Percentiles rank a stretch among this genome's conserved stretches.
phyloP scores from a whole-genome alignment of 30 jellyfish, hydroid and myxozoan species.

The Mastigias papua region DNA sequence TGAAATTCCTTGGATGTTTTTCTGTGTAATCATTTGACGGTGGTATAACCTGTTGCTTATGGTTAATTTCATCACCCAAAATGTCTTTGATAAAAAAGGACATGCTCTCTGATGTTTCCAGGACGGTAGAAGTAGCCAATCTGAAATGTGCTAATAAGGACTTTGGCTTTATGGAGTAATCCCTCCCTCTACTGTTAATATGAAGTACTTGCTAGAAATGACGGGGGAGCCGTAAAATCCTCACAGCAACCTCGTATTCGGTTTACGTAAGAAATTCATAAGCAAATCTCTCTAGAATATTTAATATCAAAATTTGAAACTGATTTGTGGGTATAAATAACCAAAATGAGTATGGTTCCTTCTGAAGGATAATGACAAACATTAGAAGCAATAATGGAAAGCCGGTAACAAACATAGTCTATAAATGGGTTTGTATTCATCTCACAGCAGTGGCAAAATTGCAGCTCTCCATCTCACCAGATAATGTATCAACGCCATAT shows the following conservation, averaged over 20 bases:
- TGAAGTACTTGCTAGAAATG: conserved; percentile 13
- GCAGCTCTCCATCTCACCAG: too few relatives aligned
- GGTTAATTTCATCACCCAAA: conserved; percentile 48
- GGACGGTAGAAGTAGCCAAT: conserved; percentile 20
- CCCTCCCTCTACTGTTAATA: conserved; percentile 41
- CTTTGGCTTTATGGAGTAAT: conserved; percentile 24
- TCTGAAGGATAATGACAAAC: too few relatives aligned
- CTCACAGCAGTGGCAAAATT: too few relatives aligned
- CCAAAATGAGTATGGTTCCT: too few relatives aligned
- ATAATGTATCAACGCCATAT: too few relatives aligned
- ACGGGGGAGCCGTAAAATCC: conserved; percentile 42
- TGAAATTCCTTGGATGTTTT: neutral
- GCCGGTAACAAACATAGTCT: too few relatives aligned
- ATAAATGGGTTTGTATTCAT: too few relatives aligned
- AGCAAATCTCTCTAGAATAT: too few relatives aligned
- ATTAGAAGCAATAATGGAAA: too few relatives aligned
- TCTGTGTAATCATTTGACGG: neutral
- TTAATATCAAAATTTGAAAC: too few relatives aligned
- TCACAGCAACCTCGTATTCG: conserved; percentile 2
- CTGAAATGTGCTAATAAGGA: neutral
- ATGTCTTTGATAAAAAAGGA: conserved; percentile 76
- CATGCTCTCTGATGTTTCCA: conserved; percentile 28
- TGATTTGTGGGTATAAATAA: too few relatives aligned
- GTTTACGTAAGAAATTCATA: neutral
- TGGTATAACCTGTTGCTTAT: conserved; percentile 9